Percentiles rank a stretch among this genome's conserved stretches.
These are phyloP conservation scores for Acanthosepion esculentum DNA, from an alignment of 2,888 invertebrate genomes.

Conservation along the genomic window DNA sequence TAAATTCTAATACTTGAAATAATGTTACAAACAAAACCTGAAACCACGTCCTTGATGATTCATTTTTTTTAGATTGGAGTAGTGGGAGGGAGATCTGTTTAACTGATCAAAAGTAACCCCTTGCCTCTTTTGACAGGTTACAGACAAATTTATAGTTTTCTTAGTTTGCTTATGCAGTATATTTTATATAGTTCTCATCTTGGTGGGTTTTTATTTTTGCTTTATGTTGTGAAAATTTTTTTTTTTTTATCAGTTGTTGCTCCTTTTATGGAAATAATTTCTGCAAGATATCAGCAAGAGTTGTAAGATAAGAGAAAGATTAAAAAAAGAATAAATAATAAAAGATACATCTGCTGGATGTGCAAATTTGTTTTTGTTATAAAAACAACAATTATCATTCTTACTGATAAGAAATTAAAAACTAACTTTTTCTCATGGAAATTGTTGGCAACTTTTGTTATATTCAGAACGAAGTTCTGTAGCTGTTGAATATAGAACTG, in stretches of 20 bases:
- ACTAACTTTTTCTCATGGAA: not conserved
- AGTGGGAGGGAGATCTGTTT: not conserved
- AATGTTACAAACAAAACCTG: not conserved
- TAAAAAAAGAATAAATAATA: not conserved
- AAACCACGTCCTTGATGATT: not conserved
- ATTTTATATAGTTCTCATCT: not conserved
- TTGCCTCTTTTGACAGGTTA: not conserved
- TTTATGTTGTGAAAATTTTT: not conserved
- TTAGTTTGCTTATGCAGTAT: not conserved
- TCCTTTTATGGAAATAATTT: not conserved
- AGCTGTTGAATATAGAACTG: not conserved
- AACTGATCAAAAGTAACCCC: not conserved
- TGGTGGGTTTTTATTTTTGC: not conserved
- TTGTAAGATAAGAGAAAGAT: not conserved
- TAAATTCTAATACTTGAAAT: not conserved
- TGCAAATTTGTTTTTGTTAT: not conserved
- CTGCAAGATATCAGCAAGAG: not conserved
- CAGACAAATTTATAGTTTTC: not conserved
- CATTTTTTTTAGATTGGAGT: not conserved
- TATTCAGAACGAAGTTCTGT: not conserved
- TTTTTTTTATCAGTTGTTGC: not conserved
- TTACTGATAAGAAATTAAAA: not conserved
- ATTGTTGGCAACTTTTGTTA: not conserved
- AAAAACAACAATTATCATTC: not conserved
- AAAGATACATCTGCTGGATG: not conserved